Percentiles rank a stretch among this genome's conserved stretches.
These are phyloP conservation scores for Pogonus chalceus DNA, from an alignment of 1,140 invertebrate genomes.

Conservation along the genomic window DNA sequence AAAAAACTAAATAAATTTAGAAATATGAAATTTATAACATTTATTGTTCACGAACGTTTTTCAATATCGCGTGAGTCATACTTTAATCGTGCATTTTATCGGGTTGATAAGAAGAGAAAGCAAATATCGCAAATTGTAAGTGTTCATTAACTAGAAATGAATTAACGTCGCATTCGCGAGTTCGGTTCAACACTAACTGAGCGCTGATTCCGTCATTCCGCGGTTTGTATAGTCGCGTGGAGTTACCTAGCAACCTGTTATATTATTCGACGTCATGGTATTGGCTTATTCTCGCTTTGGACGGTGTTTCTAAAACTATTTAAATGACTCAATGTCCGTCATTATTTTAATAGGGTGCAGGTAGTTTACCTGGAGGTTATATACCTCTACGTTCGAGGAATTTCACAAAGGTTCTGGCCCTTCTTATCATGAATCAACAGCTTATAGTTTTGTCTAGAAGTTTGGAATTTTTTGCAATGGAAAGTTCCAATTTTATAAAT, in stretches of 20 bases:
- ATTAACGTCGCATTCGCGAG: not conserved
- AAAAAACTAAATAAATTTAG: too few relatives aligned
- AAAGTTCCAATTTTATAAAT: too few relatives aligned
- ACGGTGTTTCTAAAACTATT: not conserved
- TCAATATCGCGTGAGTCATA: not conserved
- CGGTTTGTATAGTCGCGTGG: not conserved
- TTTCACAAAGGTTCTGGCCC: not conserved
- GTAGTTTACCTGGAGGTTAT: too few relatives aligned
- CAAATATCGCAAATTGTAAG: not conserved
- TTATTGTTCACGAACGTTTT: not conserved
- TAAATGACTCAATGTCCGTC: not conserved
- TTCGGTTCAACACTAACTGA: not conserved
- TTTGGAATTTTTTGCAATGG: too few relatives aligned
- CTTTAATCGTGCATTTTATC: not conserved
- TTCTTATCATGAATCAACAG: not conserved
- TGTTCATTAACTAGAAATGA: not conserved
- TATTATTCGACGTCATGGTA: not conserved
- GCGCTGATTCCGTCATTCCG: not conserved
- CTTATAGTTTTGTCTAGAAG: too few relatives aligned
- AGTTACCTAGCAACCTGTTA: not conserved
- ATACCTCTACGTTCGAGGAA: not conserved
- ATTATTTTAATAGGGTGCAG: too few relatives aligned
- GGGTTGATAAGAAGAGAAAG: not conserved
- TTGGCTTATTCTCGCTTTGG: not conserved
- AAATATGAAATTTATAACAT: not conserved